Evolutionary conservation across 2,888 invertebrate genomes (phyloP), one percentile per base, ranked within the genome.

Genomic region (Odontocolon sp.): DNA sequence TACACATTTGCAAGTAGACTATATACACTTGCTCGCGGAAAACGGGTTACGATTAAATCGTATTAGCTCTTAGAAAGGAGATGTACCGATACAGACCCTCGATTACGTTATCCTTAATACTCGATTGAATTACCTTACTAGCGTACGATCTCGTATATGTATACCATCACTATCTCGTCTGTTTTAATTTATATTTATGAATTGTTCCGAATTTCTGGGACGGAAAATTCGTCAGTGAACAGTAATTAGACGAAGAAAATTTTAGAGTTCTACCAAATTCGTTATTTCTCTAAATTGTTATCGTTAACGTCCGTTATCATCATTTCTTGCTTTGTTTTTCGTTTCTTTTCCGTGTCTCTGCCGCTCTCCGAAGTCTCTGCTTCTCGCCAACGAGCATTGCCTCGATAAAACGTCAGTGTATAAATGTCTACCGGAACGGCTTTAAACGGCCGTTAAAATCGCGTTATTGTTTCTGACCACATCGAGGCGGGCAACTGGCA

Each of bases 391-490:
- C 11, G 31, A 54, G 36, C 45, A 54, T 47, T 18, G 68, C 33
- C 70, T 50, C 75, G 80, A 87, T 87, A 87, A 86, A 87, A 83
- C 81, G 82, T 82, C 82, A 82, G 78, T 77, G 84, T 83, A 73
- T 80, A 84, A 85, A 86, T 70, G 84, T 73, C 70, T 69, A 81
- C 66, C 70, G 70, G 81, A 85, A 82, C 80, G 83, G 86, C 83
- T 85, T 78, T 83, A 87, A 87, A 86, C 78, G 87, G 83, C 81
- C 84, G 84, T 88, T 86, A 85, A 87, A 88, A 86, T 82, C 81
- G 84, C 84, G 83, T 88, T 87, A 88, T 87, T 88, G 86, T 89
- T 88, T 87, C 86, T 82, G 80, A 81, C 74, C 85, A 82, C 77
- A 68, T 56, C 67, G 69, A 26, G 59, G 38, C 31, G 71, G 28